Conservation (phyloP, 1,140 invertebrate genomes). For the Trissolcus basalis region DNA sequence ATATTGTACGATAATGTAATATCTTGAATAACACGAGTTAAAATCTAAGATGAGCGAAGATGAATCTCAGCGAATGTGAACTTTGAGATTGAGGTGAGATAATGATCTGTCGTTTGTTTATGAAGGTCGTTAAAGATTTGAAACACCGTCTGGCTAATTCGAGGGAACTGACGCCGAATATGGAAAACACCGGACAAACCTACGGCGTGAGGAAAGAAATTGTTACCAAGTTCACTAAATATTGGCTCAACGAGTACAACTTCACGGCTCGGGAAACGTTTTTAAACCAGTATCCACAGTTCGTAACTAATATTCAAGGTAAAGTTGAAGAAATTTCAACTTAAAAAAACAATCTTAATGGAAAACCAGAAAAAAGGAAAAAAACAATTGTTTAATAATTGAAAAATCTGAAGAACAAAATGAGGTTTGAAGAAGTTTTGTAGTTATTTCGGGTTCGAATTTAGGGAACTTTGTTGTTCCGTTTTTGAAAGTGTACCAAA, state of each 20-base stretch:
- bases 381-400: no score
- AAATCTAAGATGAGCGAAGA: not conserved
- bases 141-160: conserved; percentile 32
- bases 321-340: no score
- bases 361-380: no score
- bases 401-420: no score
- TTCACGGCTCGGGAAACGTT: conserved; percentile 83
- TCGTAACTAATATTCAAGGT: conserved; percentile 83
- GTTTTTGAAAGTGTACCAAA: not conserved
- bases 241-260: conserved; percentile 86
- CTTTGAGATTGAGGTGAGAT: no score
- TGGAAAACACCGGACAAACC: conserved; percentile 81
- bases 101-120: conserved; percentile 18
- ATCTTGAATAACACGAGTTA: no score
- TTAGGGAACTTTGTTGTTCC: no score
- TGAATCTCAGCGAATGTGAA: not conserved
- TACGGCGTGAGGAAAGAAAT: conserved; percentile 87
- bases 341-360: no score
- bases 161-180: conserved; percentile 13
- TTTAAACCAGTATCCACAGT: conserved; percentile 86
- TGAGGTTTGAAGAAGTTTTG: no score
- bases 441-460: no score
- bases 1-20: no score
- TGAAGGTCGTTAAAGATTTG: conserved; percentile 41
- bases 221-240: conserved; percentile 81